These are phyloP conservation scores for Salvelinus fontinalis DNA, from an alignment of 2,113 vertebrate genomes.

Conservation along the genomic window DNA sequence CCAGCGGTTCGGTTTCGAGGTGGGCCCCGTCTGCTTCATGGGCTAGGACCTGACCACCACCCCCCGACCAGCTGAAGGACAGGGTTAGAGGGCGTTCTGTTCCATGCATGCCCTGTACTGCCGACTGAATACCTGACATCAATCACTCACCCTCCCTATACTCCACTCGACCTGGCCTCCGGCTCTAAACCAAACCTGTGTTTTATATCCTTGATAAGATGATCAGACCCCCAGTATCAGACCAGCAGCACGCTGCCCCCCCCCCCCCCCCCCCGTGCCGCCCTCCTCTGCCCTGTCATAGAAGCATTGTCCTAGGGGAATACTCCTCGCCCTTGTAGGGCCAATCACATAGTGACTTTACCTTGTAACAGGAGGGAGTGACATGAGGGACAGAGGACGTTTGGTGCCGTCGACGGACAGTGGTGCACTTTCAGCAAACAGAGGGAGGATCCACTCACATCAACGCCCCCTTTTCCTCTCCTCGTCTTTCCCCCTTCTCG, in stretches of 20 bases:
- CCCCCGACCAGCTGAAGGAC: constrained; percentile 78
- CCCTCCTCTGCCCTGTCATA: constrained; percentile 2
- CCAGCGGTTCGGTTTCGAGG: constrained; percentile 98
- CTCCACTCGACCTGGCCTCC: constrained; percentile 32
- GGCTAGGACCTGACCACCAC: constrained; percentile 78
- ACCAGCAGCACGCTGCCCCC: neutral
- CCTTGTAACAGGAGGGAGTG: constrained; percentile 74
- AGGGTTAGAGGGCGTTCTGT: too few relatives aligned
- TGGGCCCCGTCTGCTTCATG: constrained; percentile 95
- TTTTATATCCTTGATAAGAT: constrained; percentile 55
- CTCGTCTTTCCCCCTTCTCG: too few relatives aligned
- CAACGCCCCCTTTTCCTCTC: neutral
- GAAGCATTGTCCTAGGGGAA: constrained; percentile 54
- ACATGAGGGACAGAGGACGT: constrained; percentile 72
- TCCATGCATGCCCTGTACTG: constrained; percentile 47
- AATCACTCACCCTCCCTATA: constrained; percentile 22
- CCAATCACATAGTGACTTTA: constrained; percentile 75
- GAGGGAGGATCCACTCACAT: constrained; percentile 51
- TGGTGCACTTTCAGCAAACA: constrained; percentile 70
- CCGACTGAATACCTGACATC: constrained; percentile 52
- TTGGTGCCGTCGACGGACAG: constrained; percentile 80
- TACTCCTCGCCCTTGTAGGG: constrained; percentile 78
- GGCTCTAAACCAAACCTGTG: constrained; percentile 41
- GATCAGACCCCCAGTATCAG: constrained; percentile 31
- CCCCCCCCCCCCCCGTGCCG: constrained; percentile 16